Evolutionary conservation across 1,140 invertebrate genomes (phyloP).

Genomic region (Nephotettix cincticeps): DNA sequence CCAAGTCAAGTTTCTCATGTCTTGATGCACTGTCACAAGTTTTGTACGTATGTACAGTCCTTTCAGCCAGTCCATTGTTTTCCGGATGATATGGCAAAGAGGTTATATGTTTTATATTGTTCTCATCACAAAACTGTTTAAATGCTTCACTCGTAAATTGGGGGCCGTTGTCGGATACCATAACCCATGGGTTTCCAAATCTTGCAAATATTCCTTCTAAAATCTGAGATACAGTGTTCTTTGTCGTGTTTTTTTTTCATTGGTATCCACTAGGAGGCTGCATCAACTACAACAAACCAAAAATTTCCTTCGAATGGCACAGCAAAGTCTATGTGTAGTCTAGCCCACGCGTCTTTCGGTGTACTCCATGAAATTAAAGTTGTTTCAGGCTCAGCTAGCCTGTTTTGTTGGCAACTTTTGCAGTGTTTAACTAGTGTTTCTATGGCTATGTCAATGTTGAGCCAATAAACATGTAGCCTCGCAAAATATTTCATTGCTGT

Average conservation of each 20-base stretch:
- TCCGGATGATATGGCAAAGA: too few relatives aligned
- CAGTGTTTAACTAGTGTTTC: not conserved
- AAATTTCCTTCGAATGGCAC: not conserved
- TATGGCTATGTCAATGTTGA: not conserved
- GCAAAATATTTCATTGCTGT: not conserved
- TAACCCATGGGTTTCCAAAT: not conserved
- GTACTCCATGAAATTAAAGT: not conserved
- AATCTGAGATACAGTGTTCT: too few relatives aligned
- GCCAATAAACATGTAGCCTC: not conserved
- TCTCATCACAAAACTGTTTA: conserved; percentile 16
- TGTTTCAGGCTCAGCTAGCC: not conserved
- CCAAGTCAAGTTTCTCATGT: too few relatives aligned
- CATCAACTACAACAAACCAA: not conserved
- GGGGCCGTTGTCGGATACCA: not conserved
- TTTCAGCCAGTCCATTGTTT: too few relatives aligned
- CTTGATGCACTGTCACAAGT: too few relatives aligned
- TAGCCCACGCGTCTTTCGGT: not conserved
- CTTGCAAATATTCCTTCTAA: not conserved
- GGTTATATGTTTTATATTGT: conserved; percentile 25
- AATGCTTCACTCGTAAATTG: not conserved
- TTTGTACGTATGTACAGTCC: too few relatives aligned
- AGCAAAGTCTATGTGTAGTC: not conserved
- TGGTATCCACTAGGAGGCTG: not conserved
- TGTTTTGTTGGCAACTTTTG: not conserved
- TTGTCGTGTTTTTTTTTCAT: too few relatives aligned